These are phyloP conservation scores for Azorinus chamasolen DNA, from an alignment of 2,888 invertebrate genomes.

Conservation along the genomic window DNA sequence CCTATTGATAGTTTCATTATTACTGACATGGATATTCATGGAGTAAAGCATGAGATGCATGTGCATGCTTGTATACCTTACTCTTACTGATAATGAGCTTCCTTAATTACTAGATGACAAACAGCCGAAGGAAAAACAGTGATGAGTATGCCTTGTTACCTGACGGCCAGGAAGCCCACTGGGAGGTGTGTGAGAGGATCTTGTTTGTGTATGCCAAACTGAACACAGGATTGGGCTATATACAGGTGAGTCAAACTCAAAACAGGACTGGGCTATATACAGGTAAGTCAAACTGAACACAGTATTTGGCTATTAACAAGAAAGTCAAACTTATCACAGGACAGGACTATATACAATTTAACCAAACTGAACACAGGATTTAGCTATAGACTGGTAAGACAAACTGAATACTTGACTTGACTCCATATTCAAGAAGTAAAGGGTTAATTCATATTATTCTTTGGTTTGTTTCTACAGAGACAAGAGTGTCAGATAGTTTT, in stretches of 20 bases:
- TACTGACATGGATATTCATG: too few relatives aligned
- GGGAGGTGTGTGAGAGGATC: conserved; percentile 99
- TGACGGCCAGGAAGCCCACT: conserved; percentile 97
- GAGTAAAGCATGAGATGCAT: too few relatives aligned
- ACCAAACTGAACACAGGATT: too few relatives aligned
- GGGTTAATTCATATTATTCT: too few relatives aligned
- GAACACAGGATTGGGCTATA: conserved; percentile 97
- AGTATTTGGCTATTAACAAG: too few relatives aligned
- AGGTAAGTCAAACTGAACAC: conserved; percentile 80
- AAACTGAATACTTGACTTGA: too few relatives aligned
- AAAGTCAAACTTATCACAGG: neutral
- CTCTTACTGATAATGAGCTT: too few relatives aligned
- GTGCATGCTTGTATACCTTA: neutral
- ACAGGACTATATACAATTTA: neutral
- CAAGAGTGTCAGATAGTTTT: too few relatives aligned
- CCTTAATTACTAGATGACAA: conserved; percentile 75
- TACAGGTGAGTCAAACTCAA: conserved; percentile 94
- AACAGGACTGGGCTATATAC: conserved; percentile 95
- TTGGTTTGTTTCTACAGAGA: too few relatives aligned
- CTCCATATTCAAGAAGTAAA: too few relatives aligned
- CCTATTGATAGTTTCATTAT: too few relatives aligned
- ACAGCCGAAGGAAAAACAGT: conserved; percentile 69
- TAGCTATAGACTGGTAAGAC: too few relatives aligned
- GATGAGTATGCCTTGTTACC: conserved; percentile 88
- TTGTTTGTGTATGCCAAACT: conserved; percentile 99